Base-by-base conservation (phyloP, 2,888 invertebrate species). In the Lysandra bellargus region DNA sequence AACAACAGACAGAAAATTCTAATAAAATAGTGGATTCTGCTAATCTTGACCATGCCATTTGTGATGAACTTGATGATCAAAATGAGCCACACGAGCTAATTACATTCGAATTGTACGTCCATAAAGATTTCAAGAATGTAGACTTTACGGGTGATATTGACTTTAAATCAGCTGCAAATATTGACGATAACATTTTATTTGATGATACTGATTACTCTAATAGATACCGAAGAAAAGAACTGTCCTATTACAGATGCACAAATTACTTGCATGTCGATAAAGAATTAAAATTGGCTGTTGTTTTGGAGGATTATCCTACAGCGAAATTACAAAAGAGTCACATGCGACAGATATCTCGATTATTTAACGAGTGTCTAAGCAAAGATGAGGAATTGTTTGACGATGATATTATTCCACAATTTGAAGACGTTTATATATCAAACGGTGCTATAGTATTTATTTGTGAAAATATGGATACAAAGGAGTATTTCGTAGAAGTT, bases 401-500 rank as follows among this genome's bases (percentile, higher is more conserved):
- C 82, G 82, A 92, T 60, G 92, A 93, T 1, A 90, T 92, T 75
- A 90, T 92, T 75, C 94, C 93, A 0, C 92, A 90, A 84, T 93
- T 93, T 79, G 92, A 92, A 85, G 94, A 94, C 60, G 88, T 93
- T 33, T 94, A 92, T 78, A 80, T 93, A 4, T 93, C 93, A 0
- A 94, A 94, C 61, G 93, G 94, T 0, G 94, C 94, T 80, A 90
- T 94, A 37, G 92, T 94, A 61, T 94, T 93, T 80, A 88, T 94
- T 40, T 93, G 93, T 87, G 93, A 94, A 83, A 92, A 92, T 86
- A 84, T 94, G 77, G 93, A 94, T 84, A 92, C 92, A 4, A 93
- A 89, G 82, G 92, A 93, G 75, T 94, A 94, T 82, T 84, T 94
- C 12, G 87, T 85, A 0, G 92, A 92, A 79, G 83, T 92, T 14